Percentiles rank a stretch among this genome's conserved stretches.
Conservation (phyloP, 2,113 vertebrate species). For the Xyliphius kryptos region DNA sequence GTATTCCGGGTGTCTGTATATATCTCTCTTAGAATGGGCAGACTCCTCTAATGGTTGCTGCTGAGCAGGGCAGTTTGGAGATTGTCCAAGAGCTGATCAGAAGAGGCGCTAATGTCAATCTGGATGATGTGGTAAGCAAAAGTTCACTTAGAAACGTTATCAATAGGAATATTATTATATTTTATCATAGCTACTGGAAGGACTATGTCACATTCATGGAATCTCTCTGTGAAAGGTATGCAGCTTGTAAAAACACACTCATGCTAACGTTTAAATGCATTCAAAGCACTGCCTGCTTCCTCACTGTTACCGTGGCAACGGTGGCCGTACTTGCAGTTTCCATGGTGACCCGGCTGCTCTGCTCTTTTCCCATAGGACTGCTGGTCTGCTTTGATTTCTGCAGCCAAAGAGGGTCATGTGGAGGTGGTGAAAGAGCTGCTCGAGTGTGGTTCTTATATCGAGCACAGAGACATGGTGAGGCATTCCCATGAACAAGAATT, state of each 20-base stretch:
- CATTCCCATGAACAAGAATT: too few relatives aligned
- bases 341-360: constrained; percentile 46
- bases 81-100: constrained; percentile 90
- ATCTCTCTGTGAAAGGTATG: neutral
- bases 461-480: constrained; percentile 93
- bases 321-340: constrained; percentile 33
- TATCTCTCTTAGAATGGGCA: constrained; percentile 77
- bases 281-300: neutral
- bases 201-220: neutral
- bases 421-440: constrained; percentile 86
- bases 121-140: constrained; percentile 84
- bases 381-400: constrained; percentile 94
- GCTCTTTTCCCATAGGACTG: constrained; percentile 73
- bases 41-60: constrained; percentile 91
- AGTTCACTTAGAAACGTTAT: neutral
- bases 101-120: constrained; percentile 89
- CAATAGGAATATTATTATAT: neutral
- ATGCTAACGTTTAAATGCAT: neutral
- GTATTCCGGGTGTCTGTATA: constrained; percentile 2
- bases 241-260: neutral
- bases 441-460: constrained; percentile 75
- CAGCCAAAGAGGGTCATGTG: constrained; percentile 86
- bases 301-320: constrained; percentile 42
- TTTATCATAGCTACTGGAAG: neutral
- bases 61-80: constrained; percentile 92